These are phyloP conservation scores for Embidobia sp. DNA, from an alignment of 2,888 invertebrate genomes.

Conservation along the genomic window DNA sequence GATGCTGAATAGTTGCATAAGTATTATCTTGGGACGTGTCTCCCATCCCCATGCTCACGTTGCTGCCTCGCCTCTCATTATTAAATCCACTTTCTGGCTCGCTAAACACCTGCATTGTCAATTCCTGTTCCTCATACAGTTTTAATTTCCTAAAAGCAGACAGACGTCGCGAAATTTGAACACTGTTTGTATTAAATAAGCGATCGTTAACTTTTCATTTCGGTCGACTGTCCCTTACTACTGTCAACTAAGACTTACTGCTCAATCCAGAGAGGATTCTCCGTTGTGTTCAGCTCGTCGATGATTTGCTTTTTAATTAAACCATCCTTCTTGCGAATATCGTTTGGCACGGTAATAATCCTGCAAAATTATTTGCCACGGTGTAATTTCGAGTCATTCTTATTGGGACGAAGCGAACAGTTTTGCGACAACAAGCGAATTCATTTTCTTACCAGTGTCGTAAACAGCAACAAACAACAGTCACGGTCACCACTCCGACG, in stretches of 20 bases:
- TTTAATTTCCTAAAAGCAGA: constrained; percentile 86
- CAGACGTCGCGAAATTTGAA: constrained; percentile 2
- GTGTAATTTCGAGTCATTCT: no score
- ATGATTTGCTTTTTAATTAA: constrained; percentile 91
- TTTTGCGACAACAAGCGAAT: no score
- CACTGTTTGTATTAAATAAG: constrained; percentile 5
- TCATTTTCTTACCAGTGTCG: constrained; percentile 87
- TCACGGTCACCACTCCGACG: constrained; percentile 92
- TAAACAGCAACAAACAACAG: constrained; percentile 93
- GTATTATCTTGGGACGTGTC: constrained; percentile 86
- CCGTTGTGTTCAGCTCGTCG: constrained; percentile 93
- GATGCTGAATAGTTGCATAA: constrained; percentile 90
- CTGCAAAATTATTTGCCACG: no score
- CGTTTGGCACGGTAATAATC: constrained; percentile 91
- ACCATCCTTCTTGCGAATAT: constrained; percentile 91
- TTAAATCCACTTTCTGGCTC: constrained; percentile 86
- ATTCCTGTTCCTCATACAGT: constrained; percentile 94
- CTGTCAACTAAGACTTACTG: constrained; percentile 84
- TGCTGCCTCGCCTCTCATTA: constrained; percentile 83
- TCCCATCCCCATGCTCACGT: constrained; percentile 80
- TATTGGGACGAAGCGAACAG: no score
- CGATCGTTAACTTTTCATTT: no score
- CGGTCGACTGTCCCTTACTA: no score
- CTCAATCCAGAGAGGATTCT: constrained; percentile 96
- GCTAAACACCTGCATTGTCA: constrained; percentile 96